Percentiles rank a stretch among this genome's conserved stretches.
Conservation (phyloP, 2,797 vertebrate genomes). For the Neostethus bicornis region DNA sequence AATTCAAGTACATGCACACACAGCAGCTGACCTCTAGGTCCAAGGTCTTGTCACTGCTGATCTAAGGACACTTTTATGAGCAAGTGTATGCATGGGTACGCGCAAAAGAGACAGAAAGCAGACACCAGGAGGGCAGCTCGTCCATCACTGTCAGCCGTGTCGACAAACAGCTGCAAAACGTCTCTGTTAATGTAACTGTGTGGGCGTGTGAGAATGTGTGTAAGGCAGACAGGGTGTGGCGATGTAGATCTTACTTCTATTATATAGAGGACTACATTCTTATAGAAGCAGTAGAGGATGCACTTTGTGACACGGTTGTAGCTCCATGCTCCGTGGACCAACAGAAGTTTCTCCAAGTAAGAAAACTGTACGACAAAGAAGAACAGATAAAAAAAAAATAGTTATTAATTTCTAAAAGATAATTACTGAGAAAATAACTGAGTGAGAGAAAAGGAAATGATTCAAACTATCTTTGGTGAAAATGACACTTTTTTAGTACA, state of each 20-base stretch:
- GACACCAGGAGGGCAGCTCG: slow-evolving; percentile 77
- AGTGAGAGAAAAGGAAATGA: slow-evolving; percentile 14
- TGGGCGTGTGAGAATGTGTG: slow-evolving; percentile 41
- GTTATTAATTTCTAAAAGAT: neutral
- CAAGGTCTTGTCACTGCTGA: slow-evolving; percentile 58
- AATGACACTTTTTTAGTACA: too few species aligned
- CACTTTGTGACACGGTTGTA: slow-evolving; percentile 98
- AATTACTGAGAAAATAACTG: slow-evolving; percentile 14
- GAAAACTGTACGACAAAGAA: slow-evolving; percentile 81
- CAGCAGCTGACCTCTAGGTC: slow-evolving; percentile 47
- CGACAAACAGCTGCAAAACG: slow-evolving; percentile 81
- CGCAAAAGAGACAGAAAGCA: slow-evolving; percentile 75
- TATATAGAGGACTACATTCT: slow-evolving; percentile 98
- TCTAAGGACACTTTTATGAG: slow-evolving; percentile 51
- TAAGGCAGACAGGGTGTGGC: slow-evolving; percentile 24
- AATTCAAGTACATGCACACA: slow-evolving; percentile 30
- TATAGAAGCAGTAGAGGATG: slow-evolving; percentile 99
- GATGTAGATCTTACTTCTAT: slow-evolving; percentile 89
- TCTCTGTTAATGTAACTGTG: slow-evolving; percentile 76
- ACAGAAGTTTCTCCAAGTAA: slow-evolving; percentile 93
- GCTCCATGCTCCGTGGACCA: slow-evolving; percentile 98
- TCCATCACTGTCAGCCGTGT: slow-evolving; percentile 80
- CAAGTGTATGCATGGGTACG: slow-evolving; percentile 44
- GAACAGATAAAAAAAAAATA: slow-evolving; percentile 2
- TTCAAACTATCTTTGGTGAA: too few species aligned